These are phyloP conservation scores for Amia ocellicauda DNA, from an alignment of 2,113 vertebrate species.

Conservation along the genomic window DNA sequence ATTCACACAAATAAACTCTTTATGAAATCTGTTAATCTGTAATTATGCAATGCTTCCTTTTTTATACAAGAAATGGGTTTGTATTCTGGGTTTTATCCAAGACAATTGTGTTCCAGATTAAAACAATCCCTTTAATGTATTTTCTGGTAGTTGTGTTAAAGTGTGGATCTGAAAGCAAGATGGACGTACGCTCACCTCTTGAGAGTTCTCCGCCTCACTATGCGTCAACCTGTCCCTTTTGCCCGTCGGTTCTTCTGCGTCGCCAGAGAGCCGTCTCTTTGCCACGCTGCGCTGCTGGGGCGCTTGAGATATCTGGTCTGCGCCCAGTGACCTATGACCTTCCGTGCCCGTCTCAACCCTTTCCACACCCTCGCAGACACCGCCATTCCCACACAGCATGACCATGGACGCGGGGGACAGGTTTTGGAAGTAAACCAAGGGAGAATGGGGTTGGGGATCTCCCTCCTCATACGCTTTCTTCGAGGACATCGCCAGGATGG, in stretches of 20 bases:
- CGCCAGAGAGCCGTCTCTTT: constrained; percentile 45
- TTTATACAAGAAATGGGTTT: no score
- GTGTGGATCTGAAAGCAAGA: background rate
- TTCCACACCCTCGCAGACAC: background rate
- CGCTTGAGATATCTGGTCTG: background rate
- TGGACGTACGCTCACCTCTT: constrained; percentile 46
- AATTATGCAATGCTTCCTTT: no score
- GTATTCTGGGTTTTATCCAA: no score
- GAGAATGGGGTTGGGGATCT: constrained; percentile 42
- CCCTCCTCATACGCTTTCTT: constrained; percentile 33
- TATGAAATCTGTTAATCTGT: no score
- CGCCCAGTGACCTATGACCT: constrained; percentile 31
- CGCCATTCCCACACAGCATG: constrained; percentile 65
- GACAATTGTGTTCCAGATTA: no score
- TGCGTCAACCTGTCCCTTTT: constrained; percentile 49
- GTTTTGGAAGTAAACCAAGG: constrained; percentile 65
- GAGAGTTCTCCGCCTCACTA: constrained; percentile 28
- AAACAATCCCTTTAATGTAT: background rate
- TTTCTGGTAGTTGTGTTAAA: background rate
- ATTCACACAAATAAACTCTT: no score
- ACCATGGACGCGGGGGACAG: constrained; percentile 77
- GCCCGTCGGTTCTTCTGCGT: constrained; percentile 46
- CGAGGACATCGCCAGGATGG: background rate
- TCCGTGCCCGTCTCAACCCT: background rate
- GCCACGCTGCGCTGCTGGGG: constrained; percentile 25